These are phyloP conservation scores for Porphyrio hochstetteri DNA, from an alignment of 2,113 vertebrate species.

Conservation along the genomic window DNA sequence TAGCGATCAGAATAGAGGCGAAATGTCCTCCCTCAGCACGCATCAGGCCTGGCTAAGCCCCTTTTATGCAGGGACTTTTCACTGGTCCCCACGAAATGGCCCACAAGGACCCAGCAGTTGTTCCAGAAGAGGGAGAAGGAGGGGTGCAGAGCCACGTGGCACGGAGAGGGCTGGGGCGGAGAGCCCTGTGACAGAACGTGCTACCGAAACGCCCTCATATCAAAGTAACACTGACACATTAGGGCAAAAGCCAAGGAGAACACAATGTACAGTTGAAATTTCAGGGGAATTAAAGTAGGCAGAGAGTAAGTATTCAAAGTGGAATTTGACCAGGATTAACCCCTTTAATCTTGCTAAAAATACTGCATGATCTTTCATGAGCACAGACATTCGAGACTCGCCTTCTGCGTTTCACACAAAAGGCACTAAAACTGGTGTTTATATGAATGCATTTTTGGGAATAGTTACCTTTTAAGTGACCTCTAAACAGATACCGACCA, in stretches of 20 bases:
- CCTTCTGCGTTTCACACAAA: constrained; percentile 8
- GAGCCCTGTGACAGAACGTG: fast-evolving
- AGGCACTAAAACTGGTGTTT: not conserved
- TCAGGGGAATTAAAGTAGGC: not conserved
- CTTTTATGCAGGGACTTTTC: not conserved
- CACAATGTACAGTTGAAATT: not conserved
- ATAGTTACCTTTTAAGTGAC: constrained; percentile 49
- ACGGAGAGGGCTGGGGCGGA: not conserved
- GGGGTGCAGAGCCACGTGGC: fast-evolving
- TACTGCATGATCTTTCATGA: not conserved
- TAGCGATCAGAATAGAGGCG: not conserved
- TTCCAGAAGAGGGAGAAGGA: not conserved
- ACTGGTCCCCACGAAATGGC: not conserved
- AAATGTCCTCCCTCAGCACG: not conserved
- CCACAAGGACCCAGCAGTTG: not conserved
- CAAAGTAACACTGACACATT: not conserved
- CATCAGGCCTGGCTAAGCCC: not conserved
- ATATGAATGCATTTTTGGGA: not conserved
- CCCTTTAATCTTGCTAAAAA: constrained; percentile 43
- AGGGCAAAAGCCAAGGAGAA: constrained; percentile 25
- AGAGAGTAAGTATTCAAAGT: not conserved
- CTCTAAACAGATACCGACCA: not conserved
- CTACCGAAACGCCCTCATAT: not conserved
- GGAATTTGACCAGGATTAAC: constrained; percentile 54
- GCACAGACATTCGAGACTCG: not conserved